Evolutionary conservation across 92 coral and sea anemone genomes (phyloP).

Genomic region (Porites cylindrica): DNA sequence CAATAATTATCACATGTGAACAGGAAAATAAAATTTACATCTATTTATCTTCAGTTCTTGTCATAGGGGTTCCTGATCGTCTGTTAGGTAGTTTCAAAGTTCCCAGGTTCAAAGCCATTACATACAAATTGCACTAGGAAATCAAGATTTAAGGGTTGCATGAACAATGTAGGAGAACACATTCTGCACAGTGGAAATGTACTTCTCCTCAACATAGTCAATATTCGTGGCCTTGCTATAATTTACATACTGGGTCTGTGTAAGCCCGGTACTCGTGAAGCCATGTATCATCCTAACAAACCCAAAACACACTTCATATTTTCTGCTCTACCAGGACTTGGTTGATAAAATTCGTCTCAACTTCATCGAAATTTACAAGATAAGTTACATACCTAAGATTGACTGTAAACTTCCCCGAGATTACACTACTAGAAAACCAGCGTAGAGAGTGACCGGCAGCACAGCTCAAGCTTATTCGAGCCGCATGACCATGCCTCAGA

Average conservation of each 20-base stretch:
- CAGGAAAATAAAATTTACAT: no score
- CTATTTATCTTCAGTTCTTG: no score
- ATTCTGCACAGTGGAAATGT: slow-evolving; percentile 1
- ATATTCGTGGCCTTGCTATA: slow-evolving; percentile 19
- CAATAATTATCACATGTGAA: no score
- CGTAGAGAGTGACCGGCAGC: slow-evolving; percentile 29
- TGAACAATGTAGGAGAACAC: no score
- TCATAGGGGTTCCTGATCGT: no score
- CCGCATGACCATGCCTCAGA: no score
- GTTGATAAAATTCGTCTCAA: no score
- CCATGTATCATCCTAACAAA: slow-evolving; percentile 35
- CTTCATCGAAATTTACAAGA: no score
- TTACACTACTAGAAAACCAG: slow-evolving; percentile 40
- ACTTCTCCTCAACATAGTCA: slow-evolving; percentile 46
- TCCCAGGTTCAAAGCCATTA: no score
- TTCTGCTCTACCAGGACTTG: not conserved
- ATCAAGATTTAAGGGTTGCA: no score
- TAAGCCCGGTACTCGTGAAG: slow-evolving; percentile 37
- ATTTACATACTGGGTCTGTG: slow-evolving; percentile 54
- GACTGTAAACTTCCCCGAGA: slow-evolving; percentile 30
- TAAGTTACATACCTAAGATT: slow-evolving; percentile 33
- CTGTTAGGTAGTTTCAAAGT: no score
- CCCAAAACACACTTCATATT: not conserved
- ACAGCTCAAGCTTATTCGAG: not conserved
- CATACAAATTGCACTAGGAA: no score